Evolutionary conservation across 2,888 invertebrate species (phyloP).

Genomic region (Hetaerina titia): DNA sequence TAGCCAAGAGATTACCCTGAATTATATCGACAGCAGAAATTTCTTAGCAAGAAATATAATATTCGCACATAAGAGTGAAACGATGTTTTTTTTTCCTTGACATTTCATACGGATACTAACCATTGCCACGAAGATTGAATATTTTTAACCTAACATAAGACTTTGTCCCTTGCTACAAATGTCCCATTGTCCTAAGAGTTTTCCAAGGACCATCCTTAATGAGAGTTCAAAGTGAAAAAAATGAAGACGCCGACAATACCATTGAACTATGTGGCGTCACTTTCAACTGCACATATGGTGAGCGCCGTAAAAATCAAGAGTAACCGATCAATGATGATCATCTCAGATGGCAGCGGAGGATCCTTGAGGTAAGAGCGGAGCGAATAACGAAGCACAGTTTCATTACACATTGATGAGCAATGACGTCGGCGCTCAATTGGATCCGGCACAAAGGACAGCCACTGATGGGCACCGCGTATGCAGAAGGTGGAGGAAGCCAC

Average conservation of each 20-base stretch:
- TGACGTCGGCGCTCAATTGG: conserved; percentile 8
- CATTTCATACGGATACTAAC: too few relatives aligned
- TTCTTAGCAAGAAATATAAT: too few relatives aligned
- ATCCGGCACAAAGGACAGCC: background rate
- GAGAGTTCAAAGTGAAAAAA: background rate
- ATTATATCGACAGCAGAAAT: too few relatives aligned
- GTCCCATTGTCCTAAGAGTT: too few relatives aligned
- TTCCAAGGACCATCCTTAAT: too few relatives aligned
- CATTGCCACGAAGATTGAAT: too few relatives aligned
- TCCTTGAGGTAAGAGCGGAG: background rate
- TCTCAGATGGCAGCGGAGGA: background rate
- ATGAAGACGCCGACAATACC: background rate
- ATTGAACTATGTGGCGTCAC: background rate
- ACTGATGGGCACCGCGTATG: background rate
- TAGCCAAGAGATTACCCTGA: too few relatives aligned
- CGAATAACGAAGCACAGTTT: background rate
- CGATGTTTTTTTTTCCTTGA: too few relatives aligned
- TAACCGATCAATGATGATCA: background rate
- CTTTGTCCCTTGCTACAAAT: too few relatives aligned
- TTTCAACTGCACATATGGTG: background rate
- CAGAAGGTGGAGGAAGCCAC: background rate
- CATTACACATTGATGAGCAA: background rate
- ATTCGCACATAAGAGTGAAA: too few relatives aligned
- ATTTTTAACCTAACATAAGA: too few relatives aligned
- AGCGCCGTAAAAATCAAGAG: background rate